Percentiles rank a stretch among this genome's conserved stretches.
Evolutionary conservation across 2,888 invertebrate genomes (phyloP).

Genomic region (Synanthedon tipuliformis): DNA sequence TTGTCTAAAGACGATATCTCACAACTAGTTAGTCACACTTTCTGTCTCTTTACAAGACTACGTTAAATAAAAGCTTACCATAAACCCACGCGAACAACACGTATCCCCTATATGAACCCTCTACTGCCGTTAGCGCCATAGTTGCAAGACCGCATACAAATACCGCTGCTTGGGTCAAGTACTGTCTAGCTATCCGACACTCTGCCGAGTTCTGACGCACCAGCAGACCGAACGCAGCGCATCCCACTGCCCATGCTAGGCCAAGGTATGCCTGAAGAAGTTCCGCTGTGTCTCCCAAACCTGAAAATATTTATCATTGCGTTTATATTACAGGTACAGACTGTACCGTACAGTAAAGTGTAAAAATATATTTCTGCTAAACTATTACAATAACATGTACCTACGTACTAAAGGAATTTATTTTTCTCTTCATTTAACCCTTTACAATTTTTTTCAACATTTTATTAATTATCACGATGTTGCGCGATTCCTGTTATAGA

Average conservation of each 20-base stretch:
- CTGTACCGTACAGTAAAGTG: too few relatives aligned
- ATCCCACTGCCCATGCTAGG: conserved; percentile 85
- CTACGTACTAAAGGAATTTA: too few relatives aligned
- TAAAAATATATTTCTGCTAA: too few relatives aligned
- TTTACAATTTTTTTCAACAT: too few relatives aligned
- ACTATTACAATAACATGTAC: too few relatives aligned
- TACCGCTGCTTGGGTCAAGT: conserved; percentile 84
- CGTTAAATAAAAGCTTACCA: conserved; percentile 56
- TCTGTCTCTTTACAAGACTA: background rate
- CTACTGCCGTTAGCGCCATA: conserved; percentile 80
- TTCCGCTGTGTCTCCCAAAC: conserved; percentile 71
- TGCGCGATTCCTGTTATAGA: too few relatives aligned
- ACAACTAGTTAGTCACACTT: too few relatives aligned
- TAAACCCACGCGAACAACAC: conserved; percentile 86
- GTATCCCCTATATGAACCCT: conserved; percentile 81
- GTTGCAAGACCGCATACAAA: conserved; percentile 83
- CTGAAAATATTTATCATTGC: conserved; percentile 16
- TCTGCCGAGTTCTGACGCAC: conserved; percentile 87
- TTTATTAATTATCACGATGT: too few relatives aligned
- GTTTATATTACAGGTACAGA: too few relatives aligned
- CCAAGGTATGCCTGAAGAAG: conserved; percentile 82
- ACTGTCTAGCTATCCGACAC: conserved; percentile 87
- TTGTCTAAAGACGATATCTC: too few relatives aligned
- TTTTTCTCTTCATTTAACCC: too few relatives aligned
- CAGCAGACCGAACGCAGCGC: conserved; percentile 82